A percentile compares a stretch with the other conserved stretches of the same genome.
These are phyloP conservation scores for Daktulosphaira vitifoliae DNA, from an alignment of 1,140 invertebrate species.

Conservation along the genomic window DNA sequence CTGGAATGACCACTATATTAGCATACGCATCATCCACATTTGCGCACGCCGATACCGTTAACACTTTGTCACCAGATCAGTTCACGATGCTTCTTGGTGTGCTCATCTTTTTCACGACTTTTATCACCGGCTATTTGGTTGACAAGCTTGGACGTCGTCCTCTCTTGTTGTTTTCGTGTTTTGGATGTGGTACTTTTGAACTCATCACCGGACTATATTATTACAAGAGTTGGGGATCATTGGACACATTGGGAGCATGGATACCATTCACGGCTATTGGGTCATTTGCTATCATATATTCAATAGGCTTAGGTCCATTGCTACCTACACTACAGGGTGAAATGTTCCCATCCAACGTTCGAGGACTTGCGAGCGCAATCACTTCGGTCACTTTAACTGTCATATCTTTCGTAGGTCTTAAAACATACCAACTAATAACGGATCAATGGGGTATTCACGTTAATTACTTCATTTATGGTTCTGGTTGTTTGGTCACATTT, in stretches of 20 bases:
- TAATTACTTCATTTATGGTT: conserved; percentile 60
- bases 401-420: conserved; percentile 42
- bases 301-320: conserved; percentile 36
- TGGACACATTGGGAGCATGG: conserved; percentile 26
- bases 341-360: conserved; percentile 43
- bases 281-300: conserved; percentile 33
- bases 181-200: conserved; percentile 35
- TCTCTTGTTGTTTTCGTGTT: conserved; percentile 48
- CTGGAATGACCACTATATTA: conserved; percentile 37
- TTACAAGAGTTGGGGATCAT: conserved; percentile 9
- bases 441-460: conserved; percentile 47
- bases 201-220: conserved; percentile 36
- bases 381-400: conserved; percentile 44
- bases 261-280: conserved; percentile 33
- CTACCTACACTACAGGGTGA: conserved; percentile 37
- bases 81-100: conserved; percentile 39
- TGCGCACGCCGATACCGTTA: conserved; percentile 1
- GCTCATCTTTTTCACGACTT: conserved; percentile 44
- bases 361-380: conserved; percentile 44
- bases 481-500: conserved; percentile 54
- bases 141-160: conserved; percentile 47
- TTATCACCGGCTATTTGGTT: conserved; percentile 43
- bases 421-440: conserved; percentile 45
- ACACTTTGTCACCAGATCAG: conserved; percentile 35
- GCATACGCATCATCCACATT: conserved; percentile 38